Percentiles rank a stretch among this genome's conserved stretches.
Conservation (phyloP, 2,888 invertebrate genomes). For the Invenusta paracnida region DNA sequence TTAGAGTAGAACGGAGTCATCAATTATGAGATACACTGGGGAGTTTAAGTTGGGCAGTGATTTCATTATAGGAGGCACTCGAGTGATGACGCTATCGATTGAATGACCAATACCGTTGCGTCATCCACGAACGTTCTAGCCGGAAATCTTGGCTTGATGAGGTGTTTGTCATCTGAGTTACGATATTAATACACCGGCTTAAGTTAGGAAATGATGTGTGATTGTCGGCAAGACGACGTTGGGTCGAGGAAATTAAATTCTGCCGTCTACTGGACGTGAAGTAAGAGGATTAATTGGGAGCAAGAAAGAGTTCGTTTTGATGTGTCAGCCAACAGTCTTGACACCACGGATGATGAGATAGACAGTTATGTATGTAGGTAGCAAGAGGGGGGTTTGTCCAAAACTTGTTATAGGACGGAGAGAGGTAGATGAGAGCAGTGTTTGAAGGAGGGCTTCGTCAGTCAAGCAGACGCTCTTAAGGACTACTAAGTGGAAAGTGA, state of each 20-base stretch:
- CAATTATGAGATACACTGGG: too few species aligned
- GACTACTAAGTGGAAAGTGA: not conserved
- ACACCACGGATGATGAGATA: too few species aligned
- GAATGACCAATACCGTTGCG: not conserved
- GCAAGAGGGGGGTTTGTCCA: not conserved
- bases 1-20: too few species aligned
- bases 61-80: conserved; percentile 2
- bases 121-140: not conserved
- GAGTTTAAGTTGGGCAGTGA: too few species aligned
- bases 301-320: conserved; percentile 16
- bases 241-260: conserved; percentile 12
- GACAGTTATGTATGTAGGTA: too few species aligned
- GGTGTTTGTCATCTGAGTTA: not conserved
- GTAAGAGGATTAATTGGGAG: not conserved
- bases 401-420: too few species aligned
- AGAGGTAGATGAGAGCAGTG: not conserved
- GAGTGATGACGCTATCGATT: not conserved
- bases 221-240: too few species aligned
- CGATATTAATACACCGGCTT: not conserved
- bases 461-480: not conserved
- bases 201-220: not conserved
- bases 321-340: too few species aligned
- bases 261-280: not conserved
- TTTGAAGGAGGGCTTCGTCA: not conserved
- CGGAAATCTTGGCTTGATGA: not conserved